These are phyloP conservation scores for Heteromormyrus szaboi DNA, from an alignment of 2,797 vertebrate genomes.

Conservation along the genomic window DNA sequence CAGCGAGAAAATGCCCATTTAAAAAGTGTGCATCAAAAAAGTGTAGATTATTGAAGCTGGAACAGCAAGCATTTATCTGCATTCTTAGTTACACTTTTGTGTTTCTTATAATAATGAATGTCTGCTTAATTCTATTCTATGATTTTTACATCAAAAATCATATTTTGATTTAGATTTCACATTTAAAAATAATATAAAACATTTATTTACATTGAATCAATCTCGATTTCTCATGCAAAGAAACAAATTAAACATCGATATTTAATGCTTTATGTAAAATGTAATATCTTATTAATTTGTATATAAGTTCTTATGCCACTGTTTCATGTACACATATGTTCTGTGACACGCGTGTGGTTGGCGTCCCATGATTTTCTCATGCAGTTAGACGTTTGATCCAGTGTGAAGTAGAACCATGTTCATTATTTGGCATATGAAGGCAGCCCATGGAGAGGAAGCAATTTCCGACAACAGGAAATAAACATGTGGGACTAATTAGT, in stretches of 20 bases:
- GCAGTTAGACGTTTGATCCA: slow-evolving; percentile 74
- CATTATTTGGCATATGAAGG: slow-evolving; percentile 76
- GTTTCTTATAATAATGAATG: neutral
- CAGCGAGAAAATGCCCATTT: slow-evolving; percentile 18
- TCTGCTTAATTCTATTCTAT: neutral
- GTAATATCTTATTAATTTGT: neutral
- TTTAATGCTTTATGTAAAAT: neutral
- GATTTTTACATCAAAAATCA: neutral
- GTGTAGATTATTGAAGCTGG: neutral
- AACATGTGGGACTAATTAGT: slow-evolving; percentile 97
- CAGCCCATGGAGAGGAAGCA: slow-evolving; percentile 81
- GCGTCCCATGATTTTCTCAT: neutral
- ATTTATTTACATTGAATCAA: neutral
- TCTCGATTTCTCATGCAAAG: neutral
- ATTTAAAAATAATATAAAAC: neutral
- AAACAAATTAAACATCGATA: neutral
- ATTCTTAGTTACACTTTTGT: neutral
- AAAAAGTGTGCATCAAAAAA: neutral
- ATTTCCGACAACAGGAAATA: slow-evolving; percentile 91
- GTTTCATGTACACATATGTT: neutral
- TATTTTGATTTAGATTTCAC: neutral
- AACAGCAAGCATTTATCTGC: neutral
- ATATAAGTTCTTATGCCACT: neutral
- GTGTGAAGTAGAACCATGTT: slow-evolving; percentile 74
- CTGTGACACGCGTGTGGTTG: neutral